phyloP scores from a whole-genome alignment of 1,140 invertebrate species.

The Camponotus pennsylvanicus region DNA sequence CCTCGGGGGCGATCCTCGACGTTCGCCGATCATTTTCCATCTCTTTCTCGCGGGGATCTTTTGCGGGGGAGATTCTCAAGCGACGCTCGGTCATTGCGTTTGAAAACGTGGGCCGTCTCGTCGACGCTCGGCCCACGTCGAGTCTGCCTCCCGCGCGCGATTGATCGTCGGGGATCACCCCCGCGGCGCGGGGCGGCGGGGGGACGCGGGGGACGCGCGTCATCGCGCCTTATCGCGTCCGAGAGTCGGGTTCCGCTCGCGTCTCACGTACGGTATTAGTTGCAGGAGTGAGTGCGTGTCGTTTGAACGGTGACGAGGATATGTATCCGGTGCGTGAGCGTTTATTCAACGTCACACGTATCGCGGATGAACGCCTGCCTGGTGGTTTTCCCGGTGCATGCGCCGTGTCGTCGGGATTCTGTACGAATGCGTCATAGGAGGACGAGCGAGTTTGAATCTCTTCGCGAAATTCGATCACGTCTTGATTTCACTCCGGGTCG shows the following conservation, averaged over 20 bases:
- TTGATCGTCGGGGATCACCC: slow-evolving; percentile 44
- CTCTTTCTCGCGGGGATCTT: too few species aligned
- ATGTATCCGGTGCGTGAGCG: not conserved
- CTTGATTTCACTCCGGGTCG: not conserved
- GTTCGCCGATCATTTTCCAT: too few species aligned
- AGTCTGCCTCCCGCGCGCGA: slow-evolving; percentile 40
- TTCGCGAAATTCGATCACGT: not conserved
- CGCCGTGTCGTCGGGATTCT: slow-evolving; percentile 9
- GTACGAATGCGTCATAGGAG: not conserved
- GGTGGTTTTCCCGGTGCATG: slow-evolving; percentile 1
- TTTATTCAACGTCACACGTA: not conserved
- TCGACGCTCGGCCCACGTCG: slow-evolving; percentile 32
- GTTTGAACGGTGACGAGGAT: not conserved
- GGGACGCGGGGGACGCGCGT: slow-evolving; percentile 42
- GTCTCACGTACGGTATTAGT: not conserved
- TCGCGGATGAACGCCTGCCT: not conserved
- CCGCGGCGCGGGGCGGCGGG: not conserved
- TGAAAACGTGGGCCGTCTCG: slow-evolving; percentile 29
- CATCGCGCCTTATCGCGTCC: slow-evolving; percentile 18
- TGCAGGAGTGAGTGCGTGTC: not conserved
- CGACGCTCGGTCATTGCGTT: slow-evolving; percentile 4
- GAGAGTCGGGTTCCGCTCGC: not conserved
- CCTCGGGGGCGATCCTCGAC: too few species aligned
- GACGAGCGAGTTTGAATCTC: slow-evolving; percentile 33
- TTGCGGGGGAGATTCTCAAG: too few species aligned